Evolutionary conservation across 2,113 vertebrate species (phyloP).

Genomic region (Nestor notabilis): DNA sequence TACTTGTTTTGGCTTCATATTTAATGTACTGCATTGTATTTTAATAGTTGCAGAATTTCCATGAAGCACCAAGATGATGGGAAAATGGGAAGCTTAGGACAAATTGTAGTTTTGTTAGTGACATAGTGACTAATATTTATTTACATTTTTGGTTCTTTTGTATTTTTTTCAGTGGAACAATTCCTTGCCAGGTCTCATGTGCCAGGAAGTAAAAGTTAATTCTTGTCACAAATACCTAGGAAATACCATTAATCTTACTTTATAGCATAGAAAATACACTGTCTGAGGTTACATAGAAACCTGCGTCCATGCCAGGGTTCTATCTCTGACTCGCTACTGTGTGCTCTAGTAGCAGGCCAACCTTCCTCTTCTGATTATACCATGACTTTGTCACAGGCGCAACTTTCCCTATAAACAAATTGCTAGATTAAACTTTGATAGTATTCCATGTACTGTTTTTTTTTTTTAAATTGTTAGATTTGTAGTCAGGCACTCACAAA

Average conservation of each 20-base stretch:
- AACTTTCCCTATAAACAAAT: not conserved
- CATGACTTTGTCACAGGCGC: not conserved
- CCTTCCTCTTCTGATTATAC: not conserved
- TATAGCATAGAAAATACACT: not conserved
- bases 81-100: not conserved
- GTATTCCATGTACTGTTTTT: not conserved
- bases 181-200: not conserved
- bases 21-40: not conserved
- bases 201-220: not conserved
- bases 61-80: not conserved
- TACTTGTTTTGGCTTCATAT: not conserved
- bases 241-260: not conserved
- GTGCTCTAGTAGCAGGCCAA: not conserved
- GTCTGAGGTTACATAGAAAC: not conserved
- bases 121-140: not conserved
- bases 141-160: not conserved
- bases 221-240: not conserved
- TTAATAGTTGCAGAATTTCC: not conserved
- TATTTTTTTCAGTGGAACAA: not conserved
- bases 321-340: not conserved
- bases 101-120: not conserved
- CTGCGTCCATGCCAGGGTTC: not conserved
- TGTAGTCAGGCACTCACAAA: not conserved
- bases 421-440: not conserved
- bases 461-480: not conserved